A percentile compares a stretch with the other conserved stretches of the same genome.
Evolutionary conservation across 2,113 vertebrate genomes (phyloP).

Genomic region (Macquaria australasica): DNA sequence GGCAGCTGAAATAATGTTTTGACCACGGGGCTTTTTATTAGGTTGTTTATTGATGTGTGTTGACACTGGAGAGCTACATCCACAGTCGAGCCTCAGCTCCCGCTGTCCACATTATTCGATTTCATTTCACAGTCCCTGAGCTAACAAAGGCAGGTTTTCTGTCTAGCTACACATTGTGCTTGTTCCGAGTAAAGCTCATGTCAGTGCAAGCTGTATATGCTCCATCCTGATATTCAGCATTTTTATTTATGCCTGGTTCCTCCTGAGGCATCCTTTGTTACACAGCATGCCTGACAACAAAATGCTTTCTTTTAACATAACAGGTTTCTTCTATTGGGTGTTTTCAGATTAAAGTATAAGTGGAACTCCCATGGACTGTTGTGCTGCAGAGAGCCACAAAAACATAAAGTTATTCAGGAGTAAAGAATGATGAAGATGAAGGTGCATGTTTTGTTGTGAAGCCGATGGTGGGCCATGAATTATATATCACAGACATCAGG

Average conservation of each 20-base stretch:
- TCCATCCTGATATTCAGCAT: slow-evolving; percentile 59
- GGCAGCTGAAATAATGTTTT: slow-evolving; percentile 70
- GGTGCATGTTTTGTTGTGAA: slow-evolving; percentile 47
- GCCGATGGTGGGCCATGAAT: slow-evolving; percentile 50
- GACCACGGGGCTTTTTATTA: slow-evolving; percentile 70
- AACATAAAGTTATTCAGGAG: slow-evolving; percentile 22
- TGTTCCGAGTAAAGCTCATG: slow-evolving; percentile 60
- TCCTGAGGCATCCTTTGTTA: slow-evolving; percentile 62
- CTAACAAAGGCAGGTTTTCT: slow-evolving; percentile 76
- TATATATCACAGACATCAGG: slow-evolving; percentile 52
- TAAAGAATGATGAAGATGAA: slow-evolving; percentile 29
- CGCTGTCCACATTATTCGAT: slow-evolving; percentile 75
- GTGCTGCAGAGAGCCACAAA: slow-evolving; percentile 2
- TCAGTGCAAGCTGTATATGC: slow-evolving; percentile 48
- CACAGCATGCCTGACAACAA: slow-evolving; percentile 49
- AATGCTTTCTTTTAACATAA: slow-evolving; percentile 52
- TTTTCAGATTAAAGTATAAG: slow-evolving; percentile 46
- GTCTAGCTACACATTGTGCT: slow-evolving; percentile 63
- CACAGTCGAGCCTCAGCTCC: slow-evolving; percentile 58
- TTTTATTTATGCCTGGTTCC: slow-evolving; percentile 66
- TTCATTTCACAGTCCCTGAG: slow-evolving; percentile 76
- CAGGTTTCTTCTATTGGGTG: slow-evolving; percentile 18
- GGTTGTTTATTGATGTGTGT: slow-evolving; percentile 79
- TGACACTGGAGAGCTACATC: slow-evolving; percentile 74
- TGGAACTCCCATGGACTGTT: slow-evolving; percentile 20